phyloP scores from a whole-genome alignment of 1,140 invertebrate genomes.

The Dreissena polymorpha region DNA sequence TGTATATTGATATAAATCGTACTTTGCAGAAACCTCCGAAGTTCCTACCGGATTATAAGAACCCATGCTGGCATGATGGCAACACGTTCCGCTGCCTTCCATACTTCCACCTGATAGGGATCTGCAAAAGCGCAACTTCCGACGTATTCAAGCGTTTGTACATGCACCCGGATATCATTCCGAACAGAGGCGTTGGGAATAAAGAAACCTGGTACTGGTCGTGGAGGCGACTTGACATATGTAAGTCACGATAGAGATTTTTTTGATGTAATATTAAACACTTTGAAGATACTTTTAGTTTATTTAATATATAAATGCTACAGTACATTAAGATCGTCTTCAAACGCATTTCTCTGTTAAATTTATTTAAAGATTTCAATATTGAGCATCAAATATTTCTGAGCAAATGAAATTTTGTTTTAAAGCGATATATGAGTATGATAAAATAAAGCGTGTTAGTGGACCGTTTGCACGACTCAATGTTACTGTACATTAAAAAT shows the following conservation, averaged over 20 bases:
- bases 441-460: no score
- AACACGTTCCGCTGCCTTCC: conserved; percentile 60
- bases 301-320: no score
- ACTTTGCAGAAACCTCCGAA: conserved; percentile 56
- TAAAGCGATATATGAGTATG: no score
- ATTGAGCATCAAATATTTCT: no score
- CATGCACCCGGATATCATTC: conserved; percentile 58
- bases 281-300: not conserved
- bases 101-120: conserved; percentile 68
- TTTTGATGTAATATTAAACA: not conserved
- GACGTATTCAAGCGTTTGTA: conserved; percentile 64
- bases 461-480: no score
- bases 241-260: conserved; percentile 45
- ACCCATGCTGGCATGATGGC: conserved; percentile 64
- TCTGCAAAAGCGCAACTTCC: conserved; percentile 69
- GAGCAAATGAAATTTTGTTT: no score
- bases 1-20: not conserved
- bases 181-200: conserved; percentile 52
- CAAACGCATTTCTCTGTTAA: no score
- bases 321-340: no score
- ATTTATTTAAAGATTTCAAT: no score
- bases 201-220: conserved; percentile 73
- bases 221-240: conserved; percentile 63
- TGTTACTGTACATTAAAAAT: no score
- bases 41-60: conserved; percentile 63